Base-by-base conservation (phyloP, 2,888 invertebrate genomes). In the Athripsodes cinereus region DNA sequence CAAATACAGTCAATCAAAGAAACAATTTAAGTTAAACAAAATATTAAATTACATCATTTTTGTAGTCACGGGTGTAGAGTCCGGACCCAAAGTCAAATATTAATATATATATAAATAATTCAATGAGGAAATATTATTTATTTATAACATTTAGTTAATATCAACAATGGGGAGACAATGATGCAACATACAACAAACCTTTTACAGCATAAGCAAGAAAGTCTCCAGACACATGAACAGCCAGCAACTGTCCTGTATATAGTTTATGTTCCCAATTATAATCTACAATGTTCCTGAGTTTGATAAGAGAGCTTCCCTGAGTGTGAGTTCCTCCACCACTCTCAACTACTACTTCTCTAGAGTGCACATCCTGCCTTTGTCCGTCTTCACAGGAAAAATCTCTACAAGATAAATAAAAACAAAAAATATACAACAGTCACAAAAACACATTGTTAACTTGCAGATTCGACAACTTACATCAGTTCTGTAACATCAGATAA, bases 261-360 rank as follows among this genome's bases (percentile, higher is more conserved):
- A 90, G 89, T 67, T 88, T 86, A 49, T 88, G 83, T 70, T 96
- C 96, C 96, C 96, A 96, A 65, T 89, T 90, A 72, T 91, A 96
- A 69, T 95, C 94, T 20, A 95, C 94, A 51, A 94, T 83, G 71
- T 90, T 92, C 68, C 88, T 90, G 48, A 94, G 82, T 70, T 93
- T 94, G 22, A 96, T 91, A 76, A 93, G 90, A 0, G 92, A 93
- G 70, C 90, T 90, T 48, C 92, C 92, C 68, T 88, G 88, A 67
- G 85, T 84, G 68, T 89, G 90, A 63, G 79, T 82, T 11, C 88
- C 89, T 6, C 85, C 78, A 57, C 84, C 87, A 31, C 88, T 86
- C 57, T 84, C 78, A 26, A 92, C 81, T 56, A 82, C 81, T 16
- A 91, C 87, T 68, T 88, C 82, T 40, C 80, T 74, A 50, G 83